Conservation (phyloP, 2,888 invertebrate species). For the Hylaea fasciaria region DNA sequence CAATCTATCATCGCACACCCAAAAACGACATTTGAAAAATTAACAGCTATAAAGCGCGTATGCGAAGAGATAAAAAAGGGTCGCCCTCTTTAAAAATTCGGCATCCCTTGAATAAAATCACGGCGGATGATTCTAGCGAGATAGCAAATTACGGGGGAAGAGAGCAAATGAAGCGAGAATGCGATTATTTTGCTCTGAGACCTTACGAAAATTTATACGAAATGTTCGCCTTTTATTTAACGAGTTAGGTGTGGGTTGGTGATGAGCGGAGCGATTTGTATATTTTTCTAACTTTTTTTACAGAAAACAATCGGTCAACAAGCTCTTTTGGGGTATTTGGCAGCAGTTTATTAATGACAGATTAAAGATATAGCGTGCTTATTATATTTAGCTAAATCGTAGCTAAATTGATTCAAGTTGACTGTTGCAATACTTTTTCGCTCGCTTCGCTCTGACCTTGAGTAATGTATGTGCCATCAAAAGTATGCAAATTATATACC, state of each 20-base stretch:
- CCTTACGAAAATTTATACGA: slow-evolving; percentile 69
- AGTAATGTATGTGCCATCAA: too few species aligned
- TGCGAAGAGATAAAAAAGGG: slow-evolving; percentile 30
- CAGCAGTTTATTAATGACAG: too few species aligned
- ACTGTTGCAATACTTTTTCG: too few species aligned
- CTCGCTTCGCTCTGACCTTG: too few species aligned
- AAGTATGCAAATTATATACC: too few species aligned
- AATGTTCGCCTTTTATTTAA: slow-evolving; percentile 68
- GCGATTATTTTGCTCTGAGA: slow-evolving; percentile 72
- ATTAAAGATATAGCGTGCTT: too few species aligned
- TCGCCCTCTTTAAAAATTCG: slow-evolving; percentile 42
- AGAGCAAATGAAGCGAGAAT: slow-evolving; percentile 74
- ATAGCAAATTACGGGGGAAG: slow-evolving; percentile 75
- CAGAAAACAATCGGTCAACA: too few species aligned
- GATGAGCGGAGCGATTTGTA: slow-evolving; percentile 32
- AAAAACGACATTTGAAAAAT: slow-evolving; percentile 18
- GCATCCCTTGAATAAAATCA: slow-evolving; percentile 57
- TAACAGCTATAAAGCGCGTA: slow-evolving; percentile 14
- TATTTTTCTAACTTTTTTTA: not conserved
- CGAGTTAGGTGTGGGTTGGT: slow-evolving; percentile 46
- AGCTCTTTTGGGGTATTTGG: too few species aligned
- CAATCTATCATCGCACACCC: not conserved
- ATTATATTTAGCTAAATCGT: too few species aligned
- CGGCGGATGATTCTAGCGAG: slow-evolving; percentile 60
- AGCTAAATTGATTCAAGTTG: too few species aligned